A percentile compares a stretch with the other conserved stretches of the same genome.
Conservation (phyloP, 1,140 invertebrate genomes). For the Drosophila nikananu region DNA sequence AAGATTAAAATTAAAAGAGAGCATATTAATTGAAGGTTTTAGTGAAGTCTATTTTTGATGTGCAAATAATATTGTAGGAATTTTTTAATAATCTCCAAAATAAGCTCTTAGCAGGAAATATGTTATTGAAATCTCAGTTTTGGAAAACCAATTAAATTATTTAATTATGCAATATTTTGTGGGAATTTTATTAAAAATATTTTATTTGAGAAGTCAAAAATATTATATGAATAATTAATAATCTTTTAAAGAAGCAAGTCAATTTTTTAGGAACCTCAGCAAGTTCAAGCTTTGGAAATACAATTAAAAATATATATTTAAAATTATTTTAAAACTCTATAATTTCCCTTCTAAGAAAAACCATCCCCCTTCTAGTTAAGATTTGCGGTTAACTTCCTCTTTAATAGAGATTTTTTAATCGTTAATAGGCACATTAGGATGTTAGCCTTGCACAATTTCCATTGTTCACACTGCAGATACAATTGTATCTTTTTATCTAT, state of each 20-base stretch:
- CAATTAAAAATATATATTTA: too few species aligned
- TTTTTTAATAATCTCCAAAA: background rate
- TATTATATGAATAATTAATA: too few species aligned
- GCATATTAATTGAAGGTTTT: background rate
- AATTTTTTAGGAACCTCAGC: too few species aligned
- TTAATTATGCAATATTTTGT: background rate
- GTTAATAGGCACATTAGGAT: constrained; percentile 6
- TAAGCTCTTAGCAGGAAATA: background rate
- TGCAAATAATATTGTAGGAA: background rate
- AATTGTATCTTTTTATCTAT: constrained; percentile 55
- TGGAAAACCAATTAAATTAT: background rate
- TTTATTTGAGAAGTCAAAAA: background rate
- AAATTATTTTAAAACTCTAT: background rate
- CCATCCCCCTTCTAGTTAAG: background rate
- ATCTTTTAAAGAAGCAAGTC: too few species aligned
- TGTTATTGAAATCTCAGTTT: too few species aligned
- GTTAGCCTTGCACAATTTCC: constrained; percentile 16
- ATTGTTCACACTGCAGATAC: constrained; percentile 54
- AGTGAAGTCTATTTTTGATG: background rate
- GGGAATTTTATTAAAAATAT: background rate
- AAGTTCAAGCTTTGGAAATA: too few species aligned
- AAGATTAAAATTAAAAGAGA: background rate
- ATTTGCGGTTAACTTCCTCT: too few species aligned
- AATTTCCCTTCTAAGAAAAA: background rate
- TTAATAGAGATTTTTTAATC: background rate